These are phyloP conservation scores for Parapsyche elsis DNA, from an alignment of 1,140 invertebrate genomes.

Conservation along the genomic window DNA sequence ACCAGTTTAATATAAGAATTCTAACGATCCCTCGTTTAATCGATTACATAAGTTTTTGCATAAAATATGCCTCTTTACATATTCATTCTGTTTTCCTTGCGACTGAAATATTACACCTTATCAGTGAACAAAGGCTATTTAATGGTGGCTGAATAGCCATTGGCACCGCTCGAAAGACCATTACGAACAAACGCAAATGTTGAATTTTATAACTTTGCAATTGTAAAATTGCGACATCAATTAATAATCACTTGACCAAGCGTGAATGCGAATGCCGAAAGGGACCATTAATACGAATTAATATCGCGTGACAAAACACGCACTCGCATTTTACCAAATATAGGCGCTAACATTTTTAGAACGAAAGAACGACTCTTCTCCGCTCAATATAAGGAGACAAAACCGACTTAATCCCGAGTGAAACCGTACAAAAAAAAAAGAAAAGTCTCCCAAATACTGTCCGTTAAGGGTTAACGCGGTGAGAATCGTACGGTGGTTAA, in stretches of 20 bases:
- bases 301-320: conserved; percentile 8
- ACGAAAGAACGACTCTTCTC: background rate
- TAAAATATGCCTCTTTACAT: too few relatives aligned
- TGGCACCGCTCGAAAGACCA: too few relatives aligned
- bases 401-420: background rate
- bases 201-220: too few relatives aligned
- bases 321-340: background rate
- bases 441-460: background rate
- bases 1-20: too few relatives aligned
- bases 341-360: background rate
- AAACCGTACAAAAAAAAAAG: background rate
- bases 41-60: too few relatives aligned
- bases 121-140: too few relatives aligned
- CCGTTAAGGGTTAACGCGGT: background rate
- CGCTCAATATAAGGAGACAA: background rate
- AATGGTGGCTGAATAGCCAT: too few relatives aligned
- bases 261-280: background rate
- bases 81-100: too few relatives aligned
- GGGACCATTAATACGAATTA: conserved; percentile 9
- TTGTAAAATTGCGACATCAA: too few relatives aligned
- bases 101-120: too few relatives aligned
- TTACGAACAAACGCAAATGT: too few relatives aligned
- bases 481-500: conserved; percentile 29
- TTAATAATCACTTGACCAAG: background rate
- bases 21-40: too few relatives aligned